Base-by-base conservation (phyloP, 2,113 vertebrate genomes). In the Hydrolagus affinis region DNA sequence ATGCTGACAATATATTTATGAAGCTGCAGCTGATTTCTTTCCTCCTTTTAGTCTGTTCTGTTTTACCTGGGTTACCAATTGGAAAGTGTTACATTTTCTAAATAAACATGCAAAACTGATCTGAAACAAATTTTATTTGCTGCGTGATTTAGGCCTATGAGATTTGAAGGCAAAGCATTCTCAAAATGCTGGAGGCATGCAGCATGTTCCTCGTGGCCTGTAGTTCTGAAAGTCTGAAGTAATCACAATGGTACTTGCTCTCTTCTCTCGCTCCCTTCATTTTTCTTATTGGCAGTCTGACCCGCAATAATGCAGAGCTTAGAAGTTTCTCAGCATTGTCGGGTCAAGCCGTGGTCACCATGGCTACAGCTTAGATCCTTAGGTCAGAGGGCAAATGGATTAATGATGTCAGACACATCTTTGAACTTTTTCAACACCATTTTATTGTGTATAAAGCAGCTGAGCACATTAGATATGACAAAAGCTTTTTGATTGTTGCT, bases 391-490 rank as follows among this genome's bases (percentile, higher is more conserved):
- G 91, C 92, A 94, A 93, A 93, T 88, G 93, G 94, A 94, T 93
- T 95, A 94, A 94, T 94, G 91, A 94, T 94, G 94, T 94, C 91
- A 92, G 92, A 92, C 92, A 94, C 90, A 91, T 94, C 91, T 93
- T 93, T 93, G 92, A 91, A 91, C 86, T 89, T 77, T 90, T 92
- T 89, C 91, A 94, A 92, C 89, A 91, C 88, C 15, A 86, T 88
- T 90, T 89, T 0, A 12, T 90, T 89, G 25, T 91, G 89, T 6
- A 70, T 88, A 90, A 91, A 93, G 93, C 93, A 92, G 92, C 90
- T 92, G 91, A 93, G 89, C 87, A 90, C 92, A 90, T 93, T 93
- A 88, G 90, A 89, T 90, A 91, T 88, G 91, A 91, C 91, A 91
- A 93, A 93, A 87, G 88, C 89, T 90, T 89, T 87, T 88, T 89